phyloP scores from a whole-genome alignment of 2,888 invertebrate genomes.

The Syrista parreyssii region DNA sequence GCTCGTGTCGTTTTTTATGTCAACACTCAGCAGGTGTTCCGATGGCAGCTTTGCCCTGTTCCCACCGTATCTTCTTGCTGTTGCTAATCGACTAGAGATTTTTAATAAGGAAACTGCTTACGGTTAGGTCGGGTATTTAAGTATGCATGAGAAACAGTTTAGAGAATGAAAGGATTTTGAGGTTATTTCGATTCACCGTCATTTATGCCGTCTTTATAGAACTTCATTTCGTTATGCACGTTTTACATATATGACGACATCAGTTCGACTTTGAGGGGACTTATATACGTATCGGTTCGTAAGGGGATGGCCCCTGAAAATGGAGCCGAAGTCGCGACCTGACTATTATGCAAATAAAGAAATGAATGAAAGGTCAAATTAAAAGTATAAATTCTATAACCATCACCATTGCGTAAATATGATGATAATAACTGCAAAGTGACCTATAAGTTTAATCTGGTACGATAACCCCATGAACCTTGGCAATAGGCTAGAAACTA shows the following conservation, averaged over 20 bases:
- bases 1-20: conserved; percentile 18
- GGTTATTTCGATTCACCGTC: not conserved
- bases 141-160: not conserved
- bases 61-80: not conserved
- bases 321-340: no score
- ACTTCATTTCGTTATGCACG: not conserved
- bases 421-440: conserved; percentile 15
- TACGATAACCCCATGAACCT: conserved; percentile 36
- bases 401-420: not conserved
- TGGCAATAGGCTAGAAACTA: conserved; percentile 31
- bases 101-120: not conserved
- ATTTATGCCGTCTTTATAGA: not conserved
- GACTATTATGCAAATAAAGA: not conserved
- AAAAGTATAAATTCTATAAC: not conserved
- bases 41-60: not conserved
- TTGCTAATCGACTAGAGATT: not conserved
- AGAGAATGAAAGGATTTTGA: not conserved
- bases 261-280: no score
- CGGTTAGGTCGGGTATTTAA: not conserved
- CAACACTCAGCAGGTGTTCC: conserved; percentile 25
- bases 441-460: conserved; percentile 38
- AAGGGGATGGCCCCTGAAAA: no score
- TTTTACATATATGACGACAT: no score
- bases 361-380: not conserved
- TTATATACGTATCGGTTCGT: no score